Percentiles rank a stretch among this genome's conserved stretches.
These are phyloP conservation scores for Andricus quercusramuli DNA, from an alignment of 2,888 invertebrate species.

Conservation along the genomic window DNA sequence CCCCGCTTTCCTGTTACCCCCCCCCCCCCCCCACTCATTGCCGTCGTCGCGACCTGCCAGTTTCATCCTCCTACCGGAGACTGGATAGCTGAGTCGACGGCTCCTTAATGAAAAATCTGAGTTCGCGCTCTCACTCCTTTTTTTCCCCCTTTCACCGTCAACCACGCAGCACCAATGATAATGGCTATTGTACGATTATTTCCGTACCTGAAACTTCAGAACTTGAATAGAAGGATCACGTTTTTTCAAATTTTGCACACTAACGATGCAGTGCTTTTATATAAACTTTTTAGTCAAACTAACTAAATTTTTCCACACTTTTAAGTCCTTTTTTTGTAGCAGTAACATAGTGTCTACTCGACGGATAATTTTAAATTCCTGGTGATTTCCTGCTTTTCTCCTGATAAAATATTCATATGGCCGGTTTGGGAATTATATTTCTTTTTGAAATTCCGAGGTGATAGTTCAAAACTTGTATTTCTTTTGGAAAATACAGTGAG, in stretches of 20 bases:
- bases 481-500: too few species aligned
- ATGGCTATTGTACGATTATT: conserved; percentile 41
- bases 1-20: conserved; percentile 60
- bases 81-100: conserved; percentile 77
- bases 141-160: conserved; percentile 54
- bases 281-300: not conserved
- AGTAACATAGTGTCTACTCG: too few species aligned
- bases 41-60: conserved; percentile 62
- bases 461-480: too few species aligned
- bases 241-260: not conserved
- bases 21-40: conserved; percentile 59
- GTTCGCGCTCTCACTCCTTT: conserved; percentile 63
- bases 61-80: conserved; percentile 58
- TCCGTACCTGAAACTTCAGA: not conserved
- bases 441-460: too few species aligned
- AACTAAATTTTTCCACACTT: too few species aligned
- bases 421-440: too few species aligned
- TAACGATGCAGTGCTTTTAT: not conserved
- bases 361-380: too few species aligned
- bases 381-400: too few species aligned
- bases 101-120: conserved; percentile 78
- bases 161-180: conserved; percentile 54
- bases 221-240: not conserved
- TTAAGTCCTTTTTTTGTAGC: too few species aligned
- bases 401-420: too few species aligned